Evolutionary conservation across 2,113 vertebrate species (phyloP).

Genomic region (Leptosomus discolor): DNA sequence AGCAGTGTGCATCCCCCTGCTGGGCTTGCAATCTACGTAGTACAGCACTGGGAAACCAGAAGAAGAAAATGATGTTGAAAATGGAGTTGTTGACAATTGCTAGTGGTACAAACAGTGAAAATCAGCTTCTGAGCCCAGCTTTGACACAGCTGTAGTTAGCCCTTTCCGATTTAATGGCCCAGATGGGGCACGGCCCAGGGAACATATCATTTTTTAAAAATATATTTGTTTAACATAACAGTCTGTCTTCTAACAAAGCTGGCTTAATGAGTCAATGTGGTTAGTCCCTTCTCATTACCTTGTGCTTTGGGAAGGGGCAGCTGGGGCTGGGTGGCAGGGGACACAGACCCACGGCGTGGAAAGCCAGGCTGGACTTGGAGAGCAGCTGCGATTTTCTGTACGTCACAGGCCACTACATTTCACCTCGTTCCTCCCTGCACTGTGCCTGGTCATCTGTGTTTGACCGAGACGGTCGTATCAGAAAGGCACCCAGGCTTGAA

Average conservation of each 20-base stretch:
- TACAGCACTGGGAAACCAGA: neutral
- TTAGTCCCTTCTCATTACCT: neutral
- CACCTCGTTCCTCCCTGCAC: neutral
- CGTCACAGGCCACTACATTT: neutral
- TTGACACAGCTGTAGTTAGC: constrained; percentile 3
- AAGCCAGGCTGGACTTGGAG: neutral
- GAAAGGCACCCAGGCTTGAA: neutral
- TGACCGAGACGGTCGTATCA: accelerated
- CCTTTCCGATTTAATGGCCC: constrained; percentile 25
- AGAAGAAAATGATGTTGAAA: neutral
- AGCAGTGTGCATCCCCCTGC: neutral
- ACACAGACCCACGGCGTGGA: accelerated
- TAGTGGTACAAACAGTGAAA: neutral
- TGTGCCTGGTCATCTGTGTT: neutral
- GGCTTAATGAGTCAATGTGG: neutral
- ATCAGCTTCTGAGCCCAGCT: neutral
- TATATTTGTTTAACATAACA: constrained; percentile 45
- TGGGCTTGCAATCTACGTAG: neutral
- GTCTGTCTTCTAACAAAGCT: constrained; percentile 5
- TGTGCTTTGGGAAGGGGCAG: neutral
- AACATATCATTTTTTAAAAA: neutral
- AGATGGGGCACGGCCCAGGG: neutral
- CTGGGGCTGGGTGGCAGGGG: constrained; percentile 20
- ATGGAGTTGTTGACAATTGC: neutral
- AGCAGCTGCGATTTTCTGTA: neutral